phyloP scores from a whole-genome alignment of 2,888 invertebrate genomes.

The Girardia tigrina region DNA sequence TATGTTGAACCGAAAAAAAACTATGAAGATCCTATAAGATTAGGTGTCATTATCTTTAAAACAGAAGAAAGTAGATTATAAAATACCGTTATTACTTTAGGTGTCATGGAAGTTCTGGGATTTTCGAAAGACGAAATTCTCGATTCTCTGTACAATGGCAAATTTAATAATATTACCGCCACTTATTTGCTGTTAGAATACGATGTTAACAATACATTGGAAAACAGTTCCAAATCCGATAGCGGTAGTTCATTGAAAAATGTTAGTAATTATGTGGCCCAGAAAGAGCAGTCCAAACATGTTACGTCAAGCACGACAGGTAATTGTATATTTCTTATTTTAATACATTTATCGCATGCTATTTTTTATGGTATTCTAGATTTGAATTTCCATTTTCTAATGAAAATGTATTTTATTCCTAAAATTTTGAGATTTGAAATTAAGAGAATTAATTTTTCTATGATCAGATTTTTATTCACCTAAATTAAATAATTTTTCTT shows the following conservation, averaged over 20 bases:
- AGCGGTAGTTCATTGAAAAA: conserved; percentile 16
- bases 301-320: background rate
- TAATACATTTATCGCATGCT: too few relatives aligned
- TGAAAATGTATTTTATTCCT: too few relatives aligned
- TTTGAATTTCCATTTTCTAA: too few relatives aligned
- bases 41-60: conserved; percentile 21
- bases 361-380: too few relatives aligned
- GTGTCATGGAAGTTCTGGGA: conserved; percentile 71
- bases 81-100: background rate
- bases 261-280: conserved; percentile 14
- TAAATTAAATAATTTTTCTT: too few relatives aligned
- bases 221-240: conserved; percentile 8
- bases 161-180: conserved; percentile 96
- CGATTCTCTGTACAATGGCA: conserved; percentile 83
- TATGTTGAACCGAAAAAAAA: conserved; percentile 61
- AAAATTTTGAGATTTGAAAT: too few relatives aligned
- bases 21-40: conserved; percentile 34
- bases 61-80: background rate
- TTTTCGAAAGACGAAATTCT: conserved; percentile 88
- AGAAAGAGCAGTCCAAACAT: background rate
- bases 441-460: too few relatives aligned
- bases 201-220: background rate
- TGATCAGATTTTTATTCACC: too few relatives aligned
- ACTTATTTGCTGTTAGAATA: conserved; percentile 58
- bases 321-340: too few relatives aligned